Base-by-base conservation (phyloP, 2,797 vertebrate species). In the Anniella stebbinsi region DNA sequence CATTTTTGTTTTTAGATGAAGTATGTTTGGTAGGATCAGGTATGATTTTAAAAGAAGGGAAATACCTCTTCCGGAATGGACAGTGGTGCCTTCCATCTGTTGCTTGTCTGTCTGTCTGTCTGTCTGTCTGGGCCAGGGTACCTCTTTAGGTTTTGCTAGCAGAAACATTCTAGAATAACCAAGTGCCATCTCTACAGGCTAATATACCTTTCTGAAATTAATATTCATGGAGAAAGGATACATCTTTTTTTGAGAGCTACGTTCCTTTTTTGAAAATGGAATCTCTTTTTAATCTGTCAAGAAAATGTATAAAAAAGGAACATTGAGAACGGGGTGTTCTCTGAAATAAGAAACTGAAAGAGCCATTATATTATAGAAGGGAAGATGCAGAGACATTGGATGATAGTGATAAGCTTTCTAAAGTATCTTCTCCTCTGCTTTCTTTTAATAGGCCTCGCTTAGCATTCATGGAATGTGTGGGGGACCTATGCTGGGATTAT, bases 391-490 rank as follows among this genome's bases (percentile, higher is more conserved):
- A 76, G 36, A 80, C 23, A 72, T 13, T 76, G 33, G 38, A 70
- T 78, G 54, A 81, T 21, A 41, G 30, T 69, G 23, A 78, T 33
- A 21, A 83, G 41, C 54, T n/a, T 63, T 72, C 54, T 86, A 76
- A 91, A 73, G 41, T 12, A 5, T 84, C 11, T 70, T 1, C 18
- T 84, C 13, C 88, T 21, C 30, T 95, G n/a, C n/a, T 93, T 93
- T 25, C 41, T 45, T 63, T 57, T 78, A 38, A 72, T 93, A 98
- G 98, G 98, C 98, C 81, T 96, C 98, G 4, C 97, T 98, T 77
- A 98, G 98, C 88, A 98, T 98, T 88, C 98, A 98, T 0, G 98
- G 98, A 30, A 98, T 98, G 97, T 98, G 98, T 3, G 98, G 98
- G 1, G 98, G 98, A 1, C 98, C 98, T 0, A 97, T 98, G 97